phyloP scores from a whole-genome alignment of 1,140 invertebrate species.

The Hypsibius dujardini region DNA sequence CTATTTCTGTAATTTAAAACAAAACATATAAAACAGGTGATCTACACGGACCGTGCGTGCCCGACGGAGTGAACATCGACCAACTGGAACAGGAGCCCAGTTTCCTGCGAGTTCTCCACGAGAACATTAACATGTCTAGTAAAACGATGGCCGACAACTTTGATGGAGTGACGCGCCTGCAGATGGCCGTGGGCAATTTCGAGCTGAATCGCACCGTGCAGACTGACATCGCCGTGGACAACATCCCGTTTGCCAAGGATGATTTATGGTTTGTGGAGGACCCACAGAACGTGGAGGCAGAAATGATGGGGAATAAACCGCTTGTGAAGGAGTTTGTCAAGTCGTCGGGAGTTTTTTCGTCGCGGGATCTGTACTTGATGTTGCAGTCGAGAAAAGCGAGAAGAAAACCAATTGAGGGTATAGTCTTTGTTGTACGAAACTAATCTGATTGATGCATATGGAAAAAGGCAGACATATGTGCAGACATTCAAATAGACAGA shows the following conservation, averaged over 20 bases:
- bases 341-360: neutral
- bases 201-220: neutral
- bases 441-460: too few species aligned
- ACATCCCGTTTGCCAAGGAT: neutral
- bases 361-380: neutral
- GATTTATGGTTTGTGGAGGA: neutral
- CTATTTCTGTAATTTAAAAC: neutral
- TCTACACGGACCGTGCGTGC: neutral
- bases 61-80: neutral
- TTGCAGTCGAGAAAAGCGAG: neutral
- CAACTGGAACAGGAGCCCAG: neutral
- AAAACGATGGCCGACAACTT: neutral
- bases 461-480: too few species aligned
- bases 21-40: too few species aligned
- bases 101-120: neutral
- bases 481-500: neutral
- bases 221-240: neutral
- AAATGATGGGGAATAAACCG: neutral
- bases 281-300: neutral
- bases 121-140: neutral
- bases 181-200: neutral
- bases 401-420: neutral
- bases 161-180: neutral
- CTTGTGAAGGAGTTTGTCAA: conserved; percentile 8
- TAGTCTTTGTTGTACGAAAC: too few species aligned